Evolutionary conservation across 92 coral and sea anemone genomes (phyloP).

Genomic region (Epizoanthus rinbou): DNA sequence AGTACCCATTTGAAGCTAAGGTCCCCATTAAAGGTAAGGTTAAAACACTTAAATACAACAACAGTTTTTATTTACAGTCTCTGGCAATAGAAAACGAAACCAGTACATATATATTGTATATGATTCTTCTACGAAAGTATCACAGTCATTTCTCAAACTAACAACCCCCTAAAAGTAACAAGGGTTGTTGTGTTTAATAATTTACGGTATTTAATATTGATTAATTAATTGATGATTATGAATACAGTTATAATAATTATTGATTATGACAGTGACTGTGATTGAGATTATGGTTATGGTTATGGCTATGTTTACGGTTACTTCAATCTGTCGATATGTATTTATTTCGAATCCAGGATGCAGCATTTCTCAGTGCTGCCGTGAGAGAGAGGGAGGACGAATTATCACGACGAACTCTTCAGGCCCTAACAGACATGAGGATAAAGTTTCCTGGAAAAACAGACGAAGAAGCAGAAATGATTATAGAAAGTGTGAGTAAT

Average conservation of each 20-base stretch:
- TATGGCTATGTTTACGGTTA: background rate
- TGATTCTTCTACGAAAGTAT: too few relatives aligned
- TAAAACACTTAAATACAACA: too few relatives aligned
- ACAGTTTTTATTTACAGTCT: too few relatives aligned
- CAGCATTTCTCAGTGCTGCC: conserved; percentile 80
- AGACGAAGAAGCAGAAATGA: conserved; percentile 91
- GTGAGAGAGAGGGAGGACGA: conserved; percentile 88
- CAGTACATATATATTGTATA: too few relatives aligned
- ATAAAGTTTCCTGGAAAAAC: conserved; percentile 98
- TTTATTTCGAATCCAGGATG: conserved; percentile 55
- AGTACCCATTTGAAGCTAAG: too few relatives aligned
- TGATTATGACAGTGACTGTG: background rate
- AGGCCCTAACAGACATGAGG: conserved; percentile 88
- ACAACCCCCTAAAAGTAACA: too few relatives aligned
- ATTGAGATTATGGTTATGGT: background rate
- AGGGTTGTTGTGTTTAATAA: too few relatives aligned
- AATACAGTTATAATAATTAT: background rate
- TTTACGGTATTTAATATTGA: too few relatives aligned
- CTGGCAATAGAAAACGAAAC: too few relatives aligned
- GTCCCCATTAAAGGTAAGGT: too few relatives aligned
- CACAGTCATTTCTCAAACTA: too few relatives aligned
- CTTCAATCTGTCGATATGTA: background rate
- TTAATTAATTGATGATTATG: background rate
- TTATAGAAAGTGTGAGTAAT: conserved; percentile 80
- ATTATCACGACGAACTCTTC: conserved; percentile 79